Percentiles rank a stretch among this genome's conserved stretches.
Evolutionary conservation across 2,888 invertebrate genomes (phyloP).

Genomic region (Ectemnius lituratus): DNA sequence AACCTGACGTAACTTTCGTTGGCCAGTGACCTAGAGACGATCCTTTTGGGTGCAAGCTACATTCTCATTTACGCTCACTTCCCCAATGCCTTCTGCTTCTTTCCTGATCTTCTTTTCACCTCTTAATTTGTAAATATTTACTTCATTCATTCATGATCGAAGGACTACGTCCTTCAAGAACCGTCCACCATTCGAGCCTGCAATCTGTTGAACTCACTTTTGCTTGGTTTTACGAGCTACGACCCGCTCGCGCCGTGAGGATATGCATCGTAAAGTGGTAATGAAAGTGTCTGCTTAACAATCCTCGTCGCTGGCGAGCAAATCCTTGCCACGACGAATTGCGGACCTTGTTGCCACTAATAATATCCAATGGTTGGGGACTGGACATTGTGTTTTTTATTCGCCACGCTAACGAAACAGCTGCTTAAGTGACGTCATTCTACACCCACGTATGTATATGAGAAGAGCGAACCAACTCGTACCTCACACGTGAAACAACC

Average conservation of each 20-base stretch:
- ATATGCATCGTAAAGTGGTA: constrained; percentile 59
- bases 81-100: neutral
- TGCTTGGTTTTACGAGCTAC: constrained; percentile 32
- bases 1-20: constrained; percentile 74
- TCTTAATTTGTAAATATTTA: neutral
- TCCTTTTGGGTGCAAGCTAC: constrained; percentile 64
- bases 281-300: constrained; percentile 62
- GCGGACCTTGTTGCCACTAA: constrained; percentile 49
- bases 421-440: constrained; percentile 57
- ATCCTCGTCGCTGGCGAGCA: constrained; percentile 47
- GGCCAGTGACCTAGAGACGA: constrained; percentile 74
- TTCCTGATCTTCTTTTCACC: neutral
- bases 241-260: constrained; percentile 60
- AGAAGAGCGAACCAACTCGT: no score
- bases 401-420: constrained; percentile 54
- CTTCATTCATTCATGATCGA: neutral
- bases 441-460: constrained; percentile 43
- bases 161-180: neutral
- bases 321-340: constrained; percentile 39
- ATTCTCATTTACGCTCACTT: constrained; percentile 52
- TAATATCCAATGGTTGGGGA: constrained; percentile 52
- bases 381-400: constrained; percentile 45
- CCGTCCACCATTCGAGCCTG: neutral
- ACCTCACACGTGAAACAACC: no score
- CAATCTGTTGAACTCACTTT: neutral